A percentile compares a stretch with the other conserved stretches of the same genome.
Conservation (phyloP, 2,113 vertebrate species). For the Boulengeromyrus knoepffleri region DNA sequence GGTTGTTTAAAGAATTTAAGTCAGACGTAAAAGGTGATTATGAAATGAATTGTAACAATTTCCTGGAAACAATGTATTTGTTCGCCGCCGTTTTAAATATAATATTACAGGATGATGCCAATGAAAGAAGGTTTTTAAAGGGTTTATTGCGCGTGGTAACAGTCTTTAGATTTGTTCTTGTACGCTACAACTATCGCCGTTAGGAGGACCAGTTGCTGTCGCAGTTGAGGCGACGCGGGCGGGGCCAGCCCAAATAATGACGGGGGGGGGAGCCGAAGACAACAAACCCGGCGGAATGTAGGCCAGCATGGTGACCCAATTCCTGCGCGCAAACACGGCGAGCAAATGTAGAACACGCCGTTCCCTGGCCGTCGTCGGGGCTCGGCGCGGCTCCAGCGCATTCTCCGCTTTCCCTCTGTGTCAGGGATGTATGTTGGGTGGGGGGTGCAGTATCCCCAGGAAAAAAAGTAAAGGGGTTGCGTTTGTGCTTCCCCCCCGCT, state of each 20-base stretch:
- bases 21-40: background rate
- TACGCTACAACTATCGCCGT: background rate
- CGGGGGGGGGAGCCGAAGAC: slow-evolving; percentile 41
- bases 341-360: slow-evolving; percentile 36
- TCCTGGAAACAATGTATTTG: background rate
- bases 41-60: background rate
- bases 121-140: background rate
- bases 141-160: background rate
- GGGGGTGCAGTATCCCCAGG: background rate
- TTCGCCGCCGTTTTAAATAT: background rate
- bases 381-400: slow-evolving; percentile 34
- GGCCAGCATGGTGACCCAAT: slow-evolving; percentile 49
- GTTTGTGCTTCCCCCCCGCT: background rate
- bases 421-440: background rate
- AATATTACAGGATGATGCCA: background rate
- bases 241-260: slow-evolving; percentile 39
- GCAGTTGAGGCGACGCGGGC: slow-evolving; percentile 29
- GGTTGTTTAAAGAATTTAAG: background rate
- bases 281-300: slow-evolving; percentile 51
- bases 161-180: background rate
- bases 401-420: slow-evolving; percentile 12
- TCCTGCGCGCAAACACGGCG: slow-evolving; percentile 31
- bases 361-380: slow-evolving; percentile 18
- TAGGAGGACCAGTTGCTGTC: slow-evolving; percentile 16
- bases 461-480: background rate